phyloP scores from a whole-genome alignment of 2,797 vertebrate genomes.

The Clarias laeviceps region DNA sequence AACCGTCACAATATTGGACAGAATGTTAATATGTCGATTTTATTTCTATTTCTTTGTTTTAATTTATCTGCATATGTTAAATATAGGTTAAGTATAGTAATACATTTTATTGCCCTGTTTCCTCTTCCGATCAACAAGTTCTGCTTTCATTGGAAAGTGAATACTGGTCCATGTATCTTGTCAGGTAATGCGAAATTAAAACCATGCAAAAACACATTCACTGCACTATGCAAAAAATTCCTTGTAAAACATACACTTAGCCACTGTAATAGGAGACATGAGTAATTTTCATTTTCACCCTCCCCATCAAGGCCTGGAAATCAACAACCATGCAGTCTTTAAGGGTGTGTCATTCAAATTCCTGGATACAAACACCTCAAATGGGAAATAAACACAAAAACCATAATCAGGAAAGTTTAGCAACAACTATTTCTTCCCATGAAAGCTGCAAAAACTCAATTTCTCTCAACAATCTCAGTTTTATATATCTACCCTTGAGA shows the following conservation, averaged over 20 bases:
- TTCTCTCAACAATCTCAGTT: background rate
- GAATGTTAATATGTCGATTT: background rate
- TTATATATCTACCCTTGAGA: background rate
- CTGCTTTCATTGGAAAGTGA: background rate
- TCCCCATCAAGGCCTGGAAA: background rate
- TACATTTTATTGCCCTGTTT: background rate
- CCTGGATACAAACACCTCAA: background rate
- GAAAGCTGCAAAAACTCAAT: background rate
- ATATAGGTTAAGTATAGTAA: background rate
- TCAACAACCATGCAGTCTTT: background rate
- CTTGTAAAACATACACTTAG: background rate
- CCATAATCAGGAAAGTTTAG: background rate
- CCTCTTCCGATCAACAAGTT: background rate
- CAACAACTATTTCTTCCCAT: background rate
- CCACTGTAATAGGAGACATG: background rate
- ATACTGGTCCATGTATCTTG: background rate
- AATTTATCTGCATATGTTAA: background rate
- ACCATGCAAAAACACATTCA: background rate
- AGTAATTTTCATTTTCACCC: background rate
- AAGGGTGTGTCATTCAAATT: background rate
- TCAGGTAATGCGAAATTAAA: background rate
- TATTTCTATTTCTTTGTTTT: background rate
- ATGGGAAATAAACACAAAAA: background rate
- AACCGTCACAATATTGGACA: background rate
- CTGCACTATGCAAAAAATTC: background rate